Evolutionary conservation across 2,113 vertebrate genomes (phyloP).

Genomic region (Pangasianodon gigas): DNA sequence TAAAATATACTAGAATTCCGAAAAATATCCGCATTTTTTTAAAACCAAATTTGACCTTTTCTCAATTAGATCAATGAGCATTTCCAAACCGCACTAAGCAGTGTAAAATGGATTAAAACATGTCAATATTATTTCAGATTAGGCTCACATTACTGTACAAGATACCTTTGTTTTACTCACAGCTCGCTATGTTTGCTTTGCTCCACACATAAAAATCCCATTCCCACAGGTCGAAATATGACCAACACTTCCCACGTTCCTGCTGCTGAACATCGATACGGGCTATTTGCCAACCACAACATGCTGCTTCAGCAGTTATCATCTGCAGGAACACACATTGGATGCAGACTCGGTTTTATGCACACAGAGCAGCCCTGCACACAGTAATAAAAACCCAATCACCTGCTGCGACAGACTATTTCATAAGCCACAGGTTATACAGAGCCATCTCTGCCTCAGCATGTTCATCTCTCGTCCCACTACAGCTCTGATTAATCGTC

Average conservation of each 20-base stretch:
- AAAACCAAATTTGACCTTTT: background rate
- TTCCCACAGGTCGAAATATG: slow-evolving; percentile 9
- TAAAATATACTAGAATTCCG: background rate
- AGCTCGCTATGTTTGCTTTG: background rate
- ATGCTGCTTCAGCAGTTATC: slow-evolving; percentile 27
- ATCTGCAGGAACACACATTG: background rate
- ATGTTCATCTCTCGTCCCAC: background rate
- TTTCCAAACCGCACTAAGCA: background rate
- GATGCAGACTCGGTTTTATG: background rate
- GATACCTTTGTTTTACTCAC: background rate
- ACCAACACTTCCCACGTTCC: background rate
- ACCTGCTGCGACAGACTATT: slow-evolving; percentile 17
- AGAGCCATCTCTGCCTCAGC: slow-evolving; percentile 11
- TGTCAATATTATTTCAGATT: background rate
- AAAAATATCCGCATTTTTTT: background rate
- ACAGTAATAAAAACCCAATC: slow-evolving; percentile 10
- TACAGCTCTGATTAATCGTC: slow-evolving; percentile 18
- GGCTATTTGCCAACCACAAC: slow-evolving; percentile 21
- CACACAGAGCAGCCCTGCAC: background rate
- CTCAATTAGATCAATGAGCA: background rate
- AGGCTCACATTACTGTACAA: background rate
- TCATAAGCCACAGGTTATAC: slow-evolving; percentile 24
- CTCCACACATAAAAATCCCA: background rate
- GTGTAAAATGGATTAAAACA: background rate
- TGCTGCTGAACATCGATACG: slow-evolving; percentile 9